Base-by-base conservation (phyloP, 2,113 vertebrate genomes). In the Rana temporaria region DNA sequence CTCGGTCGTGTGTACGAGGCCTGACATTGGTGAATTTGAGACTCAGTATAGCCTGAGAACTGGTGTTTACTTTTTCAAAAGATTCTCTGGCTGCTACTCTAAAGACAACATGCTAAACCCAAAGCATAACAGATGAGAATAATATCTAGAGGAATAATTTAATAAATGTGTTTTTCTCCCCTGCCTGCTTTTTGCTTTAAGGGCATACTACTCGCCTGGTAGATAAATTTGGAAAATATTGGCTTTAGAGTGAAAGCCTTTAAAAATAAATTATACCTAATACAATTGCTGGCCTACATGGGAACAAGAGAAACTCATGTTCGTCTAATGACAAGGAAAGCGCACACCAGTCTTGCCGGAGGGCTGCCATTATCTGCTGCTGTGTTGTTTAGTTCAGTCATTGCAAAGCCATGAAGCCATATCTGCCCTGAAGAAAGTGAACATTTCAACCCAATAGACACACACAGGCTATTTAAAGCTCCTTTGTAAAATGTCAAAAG, bases 241-340 rank as follows among this genome's bases (percentile, higher is more conserved):
- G 56, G 67, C 53, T 52, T 80, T 80, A 67, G 32, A 52, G 32
- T 80, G 34, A 80, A 60, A 80, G 56, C 56, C 56, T 70, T 80
- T 80, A 71, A 80, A 77, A 70, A 60, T 69, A 80, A 80, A 80
- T 80, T 55, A 62, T 34, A 80, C 70, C 78, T 62, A 80, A 80
- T 57, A 70, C 66, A 70, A 80, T 80, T 70, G 70, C 34, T 62
- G 77, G 52, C 53, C 64, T 68, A 24, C 78, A 38, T 38, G 42
- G 55, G 67, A 80, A 79, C 78, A 79, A 57, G 66, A 70, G 32
- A 34, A 69, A 68, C 66, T 70, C 56, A 62, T 80, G 78, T 80
- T 48, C 19, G 9, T 3, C 15, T 69, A 80, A 80, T 70, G 67
- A 69, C 66, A 70, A 79, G 34, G 53, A 80, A 32, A 70, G 30